Evolutionary conservation across 1,140 invertebrate genomes (phyloP).

Genomic region (Ips nitidus): DNA sequence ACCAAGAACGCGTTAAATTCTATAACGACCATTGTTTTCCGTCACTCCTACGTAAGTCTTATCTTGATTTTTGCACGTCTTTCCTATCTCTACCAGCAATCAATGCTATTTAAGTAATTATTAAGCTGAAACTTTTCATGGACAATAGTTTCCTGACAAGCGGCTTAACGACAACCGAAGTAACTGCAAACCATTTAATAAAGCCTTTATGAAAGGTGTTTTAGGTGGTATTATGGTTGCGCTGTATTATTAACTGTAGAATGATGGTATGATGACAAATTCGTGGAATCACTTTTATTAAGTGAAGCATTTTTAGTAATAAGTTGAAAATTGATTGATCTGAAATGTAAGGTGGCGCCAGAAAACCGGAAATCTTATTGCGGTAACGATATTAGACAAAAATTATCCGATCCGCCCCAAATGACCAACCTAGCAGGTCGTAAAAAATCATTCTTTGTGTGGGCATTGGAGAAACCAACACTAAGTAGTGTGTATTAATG

Average conservation of each 20-base stretch:
- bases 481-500: conserved; percentile 31
- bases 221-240: conserved; percentile 2
- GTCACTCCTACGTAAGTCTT: background rate
- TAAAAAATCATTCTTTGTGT: conserved; percentile 24
- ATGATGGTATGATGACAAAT: background rate
- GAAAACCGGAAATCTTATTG: background rate
- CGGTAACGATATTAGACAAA: conserved; percentile 1
- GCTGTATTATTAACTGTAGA: background rate
- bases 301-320: background rate
- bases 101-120: conserved; percentile 12
- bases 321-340: background rate
- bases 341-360: background rate
- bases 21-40: background rate
- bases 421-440: conserved; percentile 17
- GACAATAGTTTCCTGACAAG: conserved; percentile 6
- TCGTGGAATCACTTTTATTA: background rate
- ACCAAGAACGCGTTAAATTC: background rate
- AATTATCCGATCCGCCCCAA: conserved; percentile 16
- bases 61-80: conserved; percentile 10
- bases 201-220: background rate
- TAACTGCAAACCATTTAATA: conserved; percentile 4
- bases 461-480: conserved; percentile 14
- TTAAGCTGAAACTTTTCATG: conserved; percentile 6
- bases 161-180: background rate
- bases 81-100: conserved; percentile 5